Evolutionary conservation across 1,140 invertebrate genomes (phyloP), one percentile per base, ranked within the genome.

Genomic region (Hirudo medicinalis): DNA sequence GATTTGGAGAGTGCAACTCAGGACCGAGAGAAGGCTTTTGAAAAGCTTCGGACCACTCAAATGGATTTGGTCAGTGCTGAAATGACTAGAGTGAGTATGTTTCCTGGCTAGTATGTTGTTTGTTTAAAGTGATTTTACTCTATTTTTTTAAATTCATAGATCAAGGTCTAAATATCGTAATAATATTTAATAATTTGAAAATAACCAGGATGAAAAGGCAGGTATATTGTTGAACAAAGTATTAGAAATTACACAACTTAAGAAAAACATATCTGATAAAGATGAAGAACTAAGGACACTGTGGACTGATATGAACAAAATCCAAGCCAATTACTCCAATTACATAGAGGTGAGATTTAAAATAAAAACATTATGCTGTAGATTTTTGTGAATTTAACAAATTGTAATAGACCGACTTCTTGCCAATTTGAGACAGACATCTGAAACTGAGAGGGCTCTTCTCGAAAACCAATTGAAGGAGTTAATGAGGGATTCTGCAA

Each of bases 191-290:
- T 49, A 49, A 49, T 49, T 49, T 49, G 43, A 49, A 49, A 49
- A 49, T 63, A 63, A 63, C 11, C 29, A 63, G 57, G 57, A 63
- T 63, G 57, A 63, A n/a, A 63, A 63, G 22, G 57, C 57, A 13
- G 57, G 22, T 0, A 63, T 63, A 0, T 25, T 63, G 29, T 13
- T 63, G 57, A 63, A 63, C 57, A 63, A 63, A 32, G 22, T 63
- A 0, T 11, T 63, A 20, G 57, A 63, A 32, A 32, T 63, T 25
- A 20, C 57, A 25, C 29, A 22, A 25, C 20, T 63, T 22, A 63
- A 63, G 57, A 63, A 63, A 63, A 63, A 63, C 29, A 63, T 63
- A 22, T 22, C 57, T 25, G 19, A 63, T 63, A 63, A 63, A 32
- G 57, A 63, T 32, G 57, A 63, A 13, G 57, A 63, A 20, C 22